Base-by-base conservation (phyloP, 2,888 invertebrate genomes). In the Rutpela maculata region DNA sequence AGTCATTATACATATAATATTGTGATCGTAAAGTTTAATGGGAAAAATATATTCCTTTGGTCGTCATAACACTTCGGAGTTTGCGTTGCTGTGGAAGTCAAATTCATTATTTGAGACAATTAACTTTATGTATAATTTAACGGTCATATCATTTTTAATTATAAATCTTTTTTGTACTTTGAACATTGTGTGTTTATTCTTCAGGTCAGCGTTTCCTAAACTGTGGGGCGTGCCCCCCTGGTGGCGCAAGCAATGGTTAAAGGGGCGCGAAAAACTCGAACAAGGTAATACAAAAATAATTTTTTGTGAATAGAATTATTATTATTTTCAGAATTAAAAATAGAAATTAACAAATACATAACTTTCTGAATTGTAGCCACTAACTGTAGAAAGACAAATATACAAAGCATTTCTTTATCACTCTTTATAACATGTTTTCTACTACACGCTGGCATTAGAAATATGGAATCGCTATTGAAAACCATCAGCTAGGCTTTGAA, bases 221-320 rank as follows among this genome's bases (percentile, higher is more conserved):
- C 62, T 62, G 31, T 22, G 50, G 50, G 50, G 50, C 50, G 50
- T 50, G 50, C 7, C 50, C 50, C 50, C n/a, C 12, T 50, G 50
- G 50, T 50, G 50, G n/a, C 50, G 50, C 26, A 26, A 62, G 62
- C 62, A 31, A 22, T 62, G 22, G 31, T 62, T 26, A 62, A 62
- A 31, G 62, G 59, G 31, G 62, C 62, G 62, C 26, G 31, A 62
- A 62, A 26, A 59, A 59, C 59, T 59, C 59, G 50, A 50, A 59
- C 15, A 62, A 62, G 62, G 62, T 62, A 62, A 62, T 31, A 50
- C 50, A 22, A 15, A 62, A 26, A 31, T 62, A 26, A 60, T 60
- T 60, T 31, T 62, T 50, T 50, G 50, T 50, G n/a, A 50, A 9
- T 26, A 60, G 11, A 18, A 19, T 56, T 9, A 56, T 17, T 5